These are phyloP conservation scores for Pseudomugil tenellus DNA, from an alignment of 2,797 vertebrate genomes.

Conservation along the genomic window DNA sequence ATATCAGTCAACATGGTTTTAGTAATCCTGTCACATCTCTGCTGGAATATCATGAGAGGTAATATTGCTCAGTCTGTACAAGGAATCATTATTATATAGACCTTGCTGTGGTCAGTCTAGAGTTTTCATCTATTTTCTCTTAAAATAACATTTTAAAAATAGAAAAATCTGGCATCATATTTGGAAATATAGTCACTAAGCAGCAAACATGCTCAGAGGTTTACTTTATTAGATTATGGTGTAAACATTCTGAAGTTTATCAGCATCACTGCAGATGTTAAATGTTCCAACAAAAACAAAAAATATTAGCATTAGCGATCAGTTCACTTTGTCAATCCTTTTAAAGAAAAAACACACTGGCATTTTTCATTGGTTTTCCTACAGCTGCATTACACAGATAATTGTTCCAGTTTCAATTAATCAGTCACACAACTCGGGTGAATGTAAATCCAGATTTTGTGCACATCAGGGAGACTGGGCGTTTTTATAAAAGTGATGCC, in stretches of 20 bases:
- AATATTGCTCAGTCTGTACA: background rate
- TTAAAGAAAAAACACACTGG: background rate
- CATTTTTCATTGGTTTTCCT: background rate
- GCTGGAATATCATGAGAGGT: background rate
- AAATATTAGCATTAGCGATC: background rate
- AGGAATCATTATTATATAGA: background rate
- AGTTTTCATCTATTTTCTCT: background rate
- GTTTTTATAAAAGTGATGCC: background rate
- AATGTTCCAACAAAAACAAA: background rate
- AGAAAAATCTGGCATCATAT: background rate
- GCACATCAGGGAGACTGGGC: background rate
- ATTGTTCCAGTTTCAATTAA: background rate
- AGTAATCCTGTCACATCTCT: background rate
- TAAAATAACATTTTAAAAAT: background rate
- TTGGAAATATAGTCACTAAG: no score
- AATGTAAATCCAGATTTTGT: slow-evolving; percentile 14
- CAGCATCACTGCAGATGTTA: background rate
- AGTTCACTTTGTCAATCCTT: background rate
- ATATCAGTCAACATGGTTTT: background rate
- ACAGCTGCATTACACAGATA: background rate
- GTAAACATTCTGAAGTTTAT: background rate
- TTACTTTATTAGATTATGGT: background rate
- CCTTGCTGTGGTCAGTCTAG: background rate
- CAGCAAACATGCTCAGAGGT: background rate
- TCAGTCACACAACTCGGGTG: background rate